phyloP scores from a whole-genome alignment of 2,113 vertebrate genomes.

The Cololabis saira region DNA sequence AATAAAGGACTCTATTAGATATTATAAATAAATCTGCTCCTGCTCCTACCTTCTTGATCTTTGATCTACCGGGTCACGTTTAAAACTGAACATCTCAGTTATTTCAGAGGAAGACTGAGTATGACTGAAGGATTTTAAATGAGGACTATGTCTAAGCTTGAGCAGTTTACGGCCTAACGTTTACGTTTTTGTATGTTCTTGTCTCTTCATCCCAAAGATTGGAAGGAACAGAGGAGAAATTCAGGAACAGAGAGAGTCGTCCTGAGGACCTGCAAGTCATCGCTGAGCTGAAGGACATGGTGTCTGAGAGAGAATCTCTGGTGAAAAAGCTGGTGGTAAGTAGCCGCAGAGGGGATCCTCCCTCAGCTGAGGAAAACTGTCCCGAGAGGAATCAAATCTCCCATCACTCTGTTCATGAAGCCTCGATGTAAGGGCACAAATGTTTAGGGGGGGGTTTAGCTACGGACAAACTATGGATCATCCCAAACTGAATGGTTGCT shows the following conservation, averaged over 20 bases:
- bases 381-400: too few species aligned
- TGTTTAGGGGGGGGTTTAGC: too few species aligned
- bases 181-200: not conserved
- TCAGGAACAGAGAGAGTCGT: slow-evolving; percentile 94
- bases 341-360: slow-evolving; percentile 9
- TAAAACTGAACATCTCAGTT: too few species aligned
- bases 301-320: slow-evolving; percentile 93
- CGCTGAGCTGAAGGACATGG: slow-evolving; percentile 95
- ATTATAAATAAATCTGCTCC: too few species aligned
- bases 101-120: too few species aligned
- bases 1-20: too few species aligned
- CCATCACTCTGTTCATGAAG: too few species aligned
- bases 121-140: not conserved
- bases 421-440: too few species aligned
- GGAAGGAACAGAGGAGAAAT: slow-evolving; percentile 97
- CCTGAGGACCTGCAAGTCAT: slow-evolving; percentile 95
- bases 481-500: too few species aligned
- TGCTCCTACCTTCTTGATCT: too few species aligned
- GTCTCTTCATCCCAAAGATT: slow-evolving; percentile 78
- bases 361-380: not conserved
- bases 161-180: not conserved
- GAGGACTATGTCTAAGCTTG: not conserved
- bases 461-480: too few species aligned
- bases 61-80: too few species aligned
- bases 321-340: slow-evolving; percentile 99